Evolutionary conservation across 2,113 vertebrate species (phyloP).

Genomic region (Leucosticte australis): DNA sequence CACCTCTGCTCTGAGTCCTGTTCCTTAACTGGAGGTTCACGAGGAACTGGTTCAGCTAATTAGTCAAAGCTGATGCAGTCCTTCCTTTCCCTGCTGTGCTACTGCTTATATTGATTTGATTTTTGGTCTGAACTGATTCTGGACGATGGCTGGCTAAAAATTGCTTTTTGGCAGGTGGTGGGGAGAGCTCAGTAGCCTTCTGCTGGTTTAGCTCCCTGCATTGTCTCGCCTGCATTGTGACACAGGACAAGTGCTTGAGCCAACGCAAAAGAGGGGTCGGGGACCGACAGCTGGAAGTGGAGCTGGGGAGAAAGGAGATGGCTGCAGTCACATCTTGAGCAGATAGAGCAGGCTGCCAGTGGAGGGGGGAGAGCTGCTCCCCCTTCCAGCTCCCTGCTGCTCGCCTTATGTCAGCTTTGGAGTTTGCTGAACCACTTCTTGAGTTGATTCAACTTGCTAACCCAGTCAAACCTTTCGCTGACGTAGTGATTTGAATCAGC

Average conservation of each 20-base stretch:
- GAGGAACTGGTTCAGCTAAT: background rate
- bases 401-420: background rate
- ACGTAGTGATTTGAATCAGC: background rate
- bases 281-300: background rate
- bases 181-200: background rate
- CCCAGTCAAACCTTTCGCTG: background rate
- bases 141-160: background rate
- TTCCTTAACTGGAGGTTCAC: background rate
- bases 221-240: accelerated
- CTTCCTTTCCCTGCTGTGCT: background rate
- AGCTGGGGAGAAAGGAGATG: background rate
- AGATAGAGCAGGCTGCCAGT: background rate
- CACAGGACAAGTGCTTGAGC: background rate
- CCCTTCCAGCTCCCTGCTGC: background rate
- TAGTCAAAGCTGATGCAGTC: background rate
- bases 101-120: background rate
- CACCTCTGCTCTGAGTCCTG: background rate
- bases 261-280: accelerated
- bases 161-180: background rate
- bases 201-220: background rate
- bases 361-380: background rate
- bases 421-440: background rate
- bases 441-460: background rate
- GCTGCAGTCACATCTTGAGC: background rate
- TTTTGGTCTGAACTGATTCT: background rate